Evolutionary conservation across 2,888 invertebrate species (phyloP), one percentile per base, ranked within the genome.

Genomic region (Eueremaeus valkanovi): DNA sequence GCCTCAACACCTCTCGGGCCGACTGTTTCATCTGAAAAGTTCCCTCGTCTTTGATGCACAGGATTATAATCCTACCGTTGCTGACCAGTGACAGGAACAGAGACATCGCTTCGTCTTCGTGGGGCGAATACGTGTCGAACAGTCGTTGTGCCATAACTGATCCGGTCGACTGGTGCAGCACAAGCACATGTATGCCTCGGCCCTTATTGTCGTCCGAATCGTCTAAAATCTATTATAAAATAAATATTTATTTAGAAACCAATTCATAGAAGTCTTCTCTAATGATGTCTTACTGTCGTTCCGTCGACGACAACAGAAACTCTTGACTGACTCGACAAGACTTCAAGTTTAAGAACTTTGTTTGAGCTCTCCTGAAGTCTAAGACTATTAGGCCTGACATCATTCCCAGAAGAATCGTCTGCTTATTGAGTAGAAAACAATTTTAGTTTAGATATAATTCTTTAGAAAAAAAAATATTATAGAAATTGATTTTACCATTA

Each of bases 41-140:
- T 0, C 87, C 88, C 81, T 88, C 88, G 82, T 87, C 87, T 86
- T 87, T 87, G 76, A 88, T 85, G 36, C 87, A 85, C 81, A 87
- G 86, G 78, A 87, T 84, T 61, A 88, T 81, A 73, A 88, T 86
- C 77, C 88, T 81, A 6, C 86, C 86, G 78, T 85, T 83, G 18
- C 86, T 85, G 49, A 88, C 84, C 85, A 86, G 86, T 80, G 85
- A 85, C 42, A 88, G 83, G 81, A 87, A 87, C 63, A 86, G 82
- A n/a, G 86, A 83, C 85, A 88, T 85, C 33, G 86, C 86, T 81
- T 87, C 87, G 81, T 87, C 87, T 81, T 88, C 87, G 78, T 86
- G 85, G 6, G 85, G 84, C 8, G 85, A 85, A 81, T 88, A 88
- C 0, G 88, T 88, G 81, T 88, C 88, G 83, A 87, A 88, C 77